Base-by-base conservation (phyloP, 1,140 invertebrate genomes). In the Elymnias hypermnestra region DNA sequence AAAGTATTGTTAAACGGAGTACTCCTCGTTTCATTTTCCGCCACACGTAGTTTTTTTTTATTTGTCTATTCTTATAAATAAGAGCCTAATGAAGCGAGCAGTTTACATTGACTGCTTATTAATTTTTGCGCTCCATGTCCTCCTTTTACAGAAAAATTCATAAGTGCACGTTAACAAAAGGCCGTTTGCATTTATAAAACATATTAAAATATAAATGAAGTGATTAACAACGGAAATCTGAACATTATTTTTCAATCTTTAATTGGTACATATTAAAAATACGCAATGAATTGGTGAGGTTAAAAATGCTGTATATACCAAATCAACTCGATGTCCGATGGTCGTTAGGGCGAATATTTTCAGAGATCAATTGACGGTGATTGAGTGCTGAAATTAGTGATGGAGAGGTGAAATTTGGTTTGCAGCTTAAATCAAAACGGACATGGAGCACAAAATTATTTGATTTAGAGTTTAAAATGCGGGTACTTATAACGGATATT, bases 311-410 rank as follows among this genome's bases (percentile, higher is more conserved):
- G 22, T 19, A 40, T 40, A 40, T 40, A 49, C 13, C 46, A 37
- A 51, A 45, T 41, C 21, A 45, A 52, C 28, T 45, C 26, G 22
- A 41, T 52, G 49, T 52, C 42, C 49, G 29, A 29, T 22, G 49
- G 28, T 36, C 49, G 40, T 43, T 50, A 33, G 42, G 31, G 41
- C 36, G 49, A 39, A 45, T 52, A 44, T 52, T 47, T 43, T 49
- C 47, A 23, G 37, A 40, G 49, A 13, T 37, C 49, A 45, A 52
- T 43, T 45, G 49, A 44, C 42, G 42, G 37, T 45, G 41, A 52
- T 52, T 25, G 42, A 52, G 41, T 52, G 41, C 26, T 35, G 41
- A 52, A 52, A 45, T 52, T 39, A 52, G 41, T 45, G 49, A 52
- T 45, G 38, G 49, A 52, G 42, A 44, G 23, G 17, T 33, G 23